These are phyloP conservation scores for Dolichomitus sp. DNA, from an alignment of 2,888 invertebrate genomes.

Conservation along the genomic window DNA sequence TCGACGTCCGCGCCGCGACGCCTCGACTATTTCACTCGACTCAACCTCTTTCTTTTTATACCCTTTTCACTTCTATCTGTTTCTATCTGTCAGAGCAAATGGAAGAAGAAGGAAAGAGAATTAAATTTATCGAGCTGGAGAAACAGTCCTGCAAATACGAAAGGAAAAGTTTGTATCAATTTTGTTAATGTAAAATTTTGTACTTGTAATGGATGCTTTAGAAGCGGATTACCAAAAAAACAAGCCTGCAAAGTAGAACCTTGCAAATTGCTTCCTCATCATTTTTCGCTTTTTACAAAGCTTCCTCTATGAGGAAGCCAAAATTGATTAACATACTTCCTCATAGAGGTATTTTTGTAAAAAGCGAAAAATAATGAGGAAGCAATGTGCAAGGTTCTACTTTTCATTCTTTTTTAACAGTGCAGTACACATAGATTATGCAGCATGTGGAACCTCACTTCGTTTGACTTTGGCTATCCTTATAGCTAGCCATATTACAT, in stretches of 20 bases:
- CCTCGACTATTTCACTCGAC: constrained; percentile 24
- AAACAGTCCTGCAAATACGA: neutral
- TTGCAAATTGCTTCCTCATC: too few species aligned
- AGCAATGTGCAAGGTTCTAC: too few species aligned
- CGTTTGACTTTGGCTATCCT: neutral
- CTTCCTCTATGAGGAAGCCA: too few species aligned
- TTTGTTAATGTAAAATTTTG: neutral
- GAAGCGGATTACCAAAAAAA: too few species aligned
- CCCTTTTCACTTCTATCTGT: constrained; percentile 17
- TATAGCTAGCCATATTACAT: neutral
- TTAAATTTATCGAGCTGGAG: neutral
- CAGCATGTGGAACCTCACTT: neutral
- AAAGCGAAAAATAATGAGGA: too few species aligned
- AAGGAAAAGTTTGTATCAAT: neutral
- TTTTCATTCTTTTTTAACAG: too few species aligned
- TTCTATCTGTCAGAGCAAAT: neutral
- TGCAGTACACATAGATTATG: neutral
- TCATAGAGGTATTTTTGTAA: too few species aligned
- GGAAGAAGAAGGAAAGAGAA: neutral
- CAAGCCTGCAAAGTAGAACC: too few species aligned
- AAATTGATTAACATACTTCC: too few species aligned
- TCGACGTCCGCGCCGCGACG: constrained; percentile 26
- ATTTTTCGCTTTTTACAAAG: too few species aligned
- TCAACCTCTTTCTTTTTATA: neutral
- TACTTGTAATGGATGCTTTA: neutral